phyloP scores from a whole-genome alignment of 2,888 invertebrate genomes.

The Sialis lutaria region DNA sequence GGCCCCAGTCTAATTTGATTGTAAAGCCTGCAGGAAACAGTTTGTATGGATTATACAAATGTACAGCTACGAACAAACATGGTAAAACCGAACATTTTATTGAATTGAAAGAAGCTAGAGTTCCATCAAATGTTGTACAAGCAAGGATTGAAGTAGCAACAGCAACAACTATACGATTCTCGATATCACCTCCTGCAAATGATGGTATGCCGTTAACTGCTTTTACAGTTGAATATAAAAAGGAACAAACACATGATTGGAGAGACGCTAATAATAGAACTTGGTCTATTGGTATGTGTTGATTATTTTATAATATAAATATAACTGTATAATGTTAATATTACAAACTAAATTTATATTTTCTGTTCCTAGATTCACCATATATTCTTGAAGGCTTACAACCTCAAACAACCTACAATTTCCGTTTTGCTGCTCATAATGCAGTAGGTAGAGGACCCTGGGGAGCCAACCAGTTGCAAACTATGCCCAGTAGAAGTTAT shows the following conservation, averaged over 20 bases:
- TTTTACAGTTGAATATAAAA: conserved; percentile 59
- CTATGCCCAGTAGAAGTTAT: conserved; percentile 59
- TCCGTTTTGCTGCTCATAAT: conserved; percentile 72
- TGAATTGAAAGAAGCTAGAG: conserved; percentile 53
- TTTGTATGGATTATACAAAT: conserved; percentile 62
- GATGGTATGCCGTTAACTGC: conserved; percentile 60
- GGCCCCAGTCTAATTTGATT: conserved; percentile 53
- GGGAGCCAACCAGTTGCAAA: conserved; percentile 42
- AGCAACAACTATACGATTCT: conserved; percentile 71
- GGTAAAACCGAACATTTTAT: conserved; percentile 52
- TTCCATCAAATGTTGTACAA: conserved; percentile 47
- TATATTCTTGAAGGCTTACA: conserved; percentile 65
- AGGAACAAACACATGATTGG: conserved; percentile 49
- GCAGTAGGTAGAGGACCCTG: conserved; percentile 66
- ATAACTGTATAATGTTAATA: background rate
- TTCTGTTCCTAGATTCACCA: conserved; percentile 37
- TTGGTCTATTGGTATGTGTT: conserved; percentile 48
- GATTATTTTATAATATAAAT: background rate
- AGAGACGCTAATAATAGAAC: conserved; percentile 48
- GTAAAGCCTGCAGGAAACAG: conserved; percentile 46
- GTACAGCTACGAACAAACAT: conserved; percentile 60
- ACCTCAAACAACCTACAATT: conserved; percentile 62
- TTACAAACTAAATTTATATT: background rate
- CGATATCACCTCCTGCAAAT: conserved; percentile 54
- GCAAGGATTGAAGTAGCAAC: conserved; percentile 52